A percentile compares a stretch with the other conserved stretches of the same genome.
Evolutionary conservation across 2,113 vertebrate genomes (phyloP).

Genomic region (Garra rufa): DNA sequence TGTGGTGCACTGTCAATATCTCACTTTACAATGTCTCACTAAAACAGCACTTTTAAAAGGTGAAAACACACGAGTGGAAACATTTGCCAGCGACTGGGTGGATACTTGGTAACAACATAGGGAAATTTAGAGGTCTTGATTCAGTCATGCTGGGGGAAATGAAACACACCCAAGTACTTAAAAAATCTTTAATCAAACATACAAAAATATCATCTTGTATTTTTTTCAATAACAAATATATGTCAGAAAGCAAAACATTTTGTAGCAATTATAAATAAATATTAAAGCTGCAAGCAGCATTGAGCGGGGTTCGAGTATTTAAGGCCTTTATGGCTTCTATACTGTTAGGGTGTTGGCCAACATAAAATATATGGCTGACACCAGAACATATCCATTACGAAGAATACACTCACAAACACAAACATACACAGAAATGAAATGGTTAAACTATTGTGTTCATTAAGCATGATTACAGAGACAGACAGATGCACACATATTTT

Average conservation of each 20-base stretch:
- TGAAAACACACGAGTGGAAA: background rate
- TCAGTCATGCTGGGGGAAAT: background rate
- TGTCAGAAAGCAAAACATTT: background rate
- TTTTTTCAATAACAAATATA: background rate
- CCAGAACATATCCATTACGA: no score
- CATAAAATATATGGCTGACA: no score
- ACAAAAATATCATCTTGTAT: conserved; percentile 3
- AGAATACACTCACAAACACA: no score
- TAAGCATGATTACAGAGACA: no score
- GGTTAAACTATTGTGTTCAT: no score
- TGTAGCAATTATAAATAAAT: conserved; percentile 14
- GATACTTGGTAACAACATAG: background rate
- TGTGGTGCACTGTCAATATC: background rate
- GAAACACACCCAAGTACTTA: background rate
- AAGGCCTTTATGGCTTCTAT: no score
- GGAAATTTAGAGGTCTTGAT: background rate
- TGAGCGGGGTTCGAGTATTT: no score
- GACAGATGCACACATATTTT: no score
- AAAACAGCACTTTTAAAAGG: background rate
- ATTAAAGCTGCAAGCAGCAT: no score
- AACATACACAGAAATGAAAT: no score
- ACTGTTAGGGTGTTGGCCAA: no score
- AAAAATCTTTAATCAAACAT: conserved; percentile 21
- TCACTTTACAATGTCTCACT: background rate
- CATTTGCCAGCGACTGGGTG: background rate